Conservation (phyloP, 1,140 invertebrate genomes). For the Vollenhovia emeryi region DNA sequence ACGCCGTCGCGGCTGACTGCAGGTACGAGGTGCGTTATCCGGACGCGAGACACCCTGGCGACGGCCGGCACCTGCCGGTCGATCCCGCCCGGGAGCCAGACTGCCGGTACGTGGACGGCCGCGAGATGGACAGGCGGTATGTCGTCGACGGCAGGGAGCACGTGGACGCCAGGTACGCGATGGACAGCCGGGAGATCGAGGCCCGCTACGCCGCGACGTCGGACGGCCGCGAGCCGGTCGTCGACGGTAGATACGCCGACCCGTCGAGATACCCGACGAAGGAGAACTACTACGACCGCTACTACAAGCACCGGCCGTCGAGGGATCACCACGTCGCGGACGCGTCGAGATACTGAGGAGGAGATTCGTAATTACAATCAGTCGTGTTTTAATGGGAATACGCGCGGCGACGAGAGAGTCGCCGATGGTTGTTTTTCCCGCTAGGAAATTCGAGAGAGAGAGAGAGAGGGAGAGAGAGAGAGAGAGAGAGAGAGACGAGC, state of each 20-base stretch:
- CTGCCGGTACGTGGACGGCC: slow-evolving; percentile 73
- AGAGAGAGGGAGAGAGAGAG: too few relatives aligned
- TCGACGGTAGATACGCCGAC: slow-evolving; percentile 79
- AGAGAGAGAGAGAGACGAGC: too few relatives aligned
- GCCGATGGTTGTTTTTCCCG: neutral
- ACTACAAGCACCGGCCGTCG: slow-evolving; percentile 83
- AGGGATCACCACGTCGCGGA: slow-evolving; percentile 82
- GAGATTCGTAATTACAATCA: slow-evolving; percentile 64
- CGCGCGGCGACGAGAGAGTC: neutral
- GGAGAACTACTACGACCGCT: slow-evolving; percentile 84
- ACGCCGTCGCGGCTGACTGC: slow-evolving; percentile 63
- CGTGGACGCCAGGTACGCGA: slow-evolving; percentile 67
- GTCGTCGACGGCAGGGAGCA: slow-evolving; percentile 67
- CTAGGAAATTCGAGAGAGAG: too few relatives aligned
- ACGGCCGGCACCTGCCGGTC: slow-evolving; percentile 58
- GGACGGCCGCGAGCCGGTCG: slow-evolving; percentile 61
- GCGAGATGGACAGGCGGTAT: slow-evolving; percentile 74
- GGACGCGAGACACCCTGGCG: slow-evolving; percentile 75
- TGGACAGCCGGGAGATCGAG: slow-evolving; percentile 71
- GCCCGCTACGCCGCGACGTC: slow-evolving; percentile 56
- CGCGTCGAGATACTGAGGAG: slow-evolving; percentile 82
- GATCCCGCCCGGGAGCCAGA: slow-evolving; percentile 69
- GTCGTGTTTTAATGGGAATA: slow-evolving; percentile 72
- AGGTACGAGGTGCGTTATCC: slow-evolving; percentile 72
- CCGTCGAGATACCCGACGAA: slow-evolving; percentile 78